Evolutionary conservation across 2,888 invertebrate species (phyloP).

Genomic region (Serripes groenlandicus): DNA sequence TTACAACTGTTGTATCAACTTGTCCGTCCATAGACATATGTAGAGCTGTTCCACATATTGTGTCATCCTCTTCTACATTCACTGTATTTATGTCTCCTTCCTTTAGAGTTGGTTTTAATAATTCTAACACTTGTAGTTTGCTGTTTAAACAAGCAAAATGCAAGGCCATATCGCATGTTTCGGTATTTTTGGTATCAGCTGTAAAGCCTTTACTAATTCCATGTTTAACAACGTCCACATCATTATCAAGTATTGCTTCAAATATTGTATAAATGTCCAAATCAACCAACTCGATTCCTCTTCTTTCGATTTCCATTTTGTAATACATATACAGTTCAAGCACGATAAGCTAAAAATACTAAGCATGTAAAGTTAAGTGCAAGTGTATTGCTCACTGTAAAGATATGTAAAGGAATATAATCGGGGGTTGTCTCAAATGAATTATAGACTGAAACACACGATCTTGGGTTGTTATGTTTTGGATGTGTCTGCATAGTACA

Average conservation of each 20-base stretch:
- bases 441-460: no score
- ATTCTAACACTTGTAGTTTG: slow-evolving; percentile 24
- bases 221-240: neutral
- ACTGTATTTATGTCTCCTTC: slow-evolving; percentile 41
- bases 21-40: slow-evolving; percentile 54
- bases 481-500: no score
- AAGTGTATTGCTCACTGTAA: no score
- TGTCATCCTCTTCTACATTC: slow-evolving; percentile 44
- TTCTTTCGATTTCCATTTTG: no score
- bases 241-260: slow-evolving; percentile 29
- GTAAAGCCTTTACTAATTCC: slow-evolving; percentile 18
- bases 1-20: slow-evolving; percentile 22
- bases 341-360: no score
- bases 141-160: slow-evolving; percentile 49
- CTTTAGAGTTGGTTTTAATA: slow-evolving; percentile 33
- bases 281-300: no score
- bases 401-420: no score
- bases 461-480: no score
- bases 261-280: slow-evolving; percentile 20
- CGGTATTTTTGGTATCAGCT: slow-evolving; percentile 10
- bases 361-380: no score
- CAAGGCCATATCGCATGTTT: slow-evolving; percentile 29
- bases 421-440: no score
- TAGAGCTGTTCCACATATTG: slow-evolving; percentile 47
- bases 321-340: no score